A percentile compares a stretch with the other conserved stretches of the same genome.
Conservation (phyloP, 2,888 invertebrate genomes). For the Cybosia mesomella region DNA sequence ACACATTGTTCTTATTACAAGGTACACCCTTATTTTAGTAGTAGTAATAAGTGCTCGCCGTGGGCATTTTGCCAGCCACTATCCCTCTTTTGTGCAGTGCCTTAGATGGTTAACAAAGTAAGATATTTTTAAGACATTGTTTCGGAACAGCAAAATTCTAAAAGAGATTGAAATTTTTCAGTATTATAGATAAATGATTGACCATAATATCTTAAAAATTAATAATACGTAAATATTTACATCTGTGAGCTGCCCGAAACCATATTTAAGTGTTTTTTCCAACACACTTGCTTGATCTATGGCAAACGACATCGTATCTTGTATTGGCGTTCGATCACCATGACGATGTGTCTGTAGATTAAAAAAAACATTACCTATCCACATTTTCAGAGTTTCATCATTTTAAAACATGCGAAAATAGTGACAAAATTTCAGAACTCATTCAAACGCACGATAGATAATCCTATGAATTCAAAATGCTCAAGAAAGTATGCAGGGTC, state of each 20-base stretch:
- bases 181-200: no score
- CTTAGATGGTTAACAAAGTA: no score
- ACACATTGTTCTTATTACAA: no score
- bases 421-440: neutral
- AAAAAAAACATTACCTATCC: neutral
- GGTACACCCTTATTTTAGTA: no score
- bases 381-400: neutral
- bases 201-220: no score
- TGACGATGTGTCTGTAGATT: constrained; percentile 15
- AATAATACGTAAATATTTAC: constrained; percentile 32
- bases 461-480: neutral
- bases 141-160: no score
- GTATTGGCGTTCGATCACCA: constrained; percentile 38
- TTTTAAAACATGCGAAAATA: neutral
- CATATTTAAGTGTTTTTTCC: constrained; percentile 26
- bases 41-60: no score
- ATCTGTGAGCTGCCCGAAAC: constrained; percentile 41
- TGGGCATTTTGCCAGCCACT: no score
- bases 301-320: constrained; percentile 9
- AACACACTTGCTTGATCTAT: constrained; percentile 7
- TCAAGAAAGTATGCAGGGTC: neutral
- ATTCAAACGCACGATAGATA: neutral
- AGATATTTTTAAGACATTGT: no score
- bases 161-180: no score
- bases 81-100: no score